Conservation (phyloP, 2,113 vertebrate species). For the Clarias macrocephalus region DNA sequence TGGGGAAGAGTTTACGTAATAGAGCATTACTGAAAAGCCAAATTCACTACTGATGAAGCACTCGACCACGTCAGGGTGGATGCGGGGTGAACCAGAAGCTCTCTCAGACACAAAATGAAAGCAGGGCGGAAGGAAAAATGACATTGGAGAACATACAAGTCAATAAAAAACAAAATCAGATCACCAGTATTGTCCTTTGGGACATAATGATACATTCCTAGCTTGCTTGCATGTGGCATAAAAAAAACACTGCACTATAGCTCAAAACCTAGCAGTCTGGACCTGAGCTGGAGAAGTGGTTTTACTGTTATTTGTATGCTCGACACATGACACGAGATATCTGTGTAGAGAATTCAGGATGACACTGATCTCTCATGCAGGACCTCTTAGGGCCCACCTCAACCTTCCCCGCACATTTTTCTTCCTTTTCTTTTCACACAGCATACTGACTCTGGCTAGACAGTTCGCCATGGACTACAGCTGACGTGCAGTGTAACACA, state of each 20-base stretch:
- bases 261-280: not conserved
- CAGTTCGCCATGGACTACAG: slow-evolving; percentile 9
- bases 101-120: not conserved
- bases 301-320: slow-evolving; percentile 65
- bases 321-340: slow-evolving; percentile 52
- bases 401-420: slow-evolving; percentile 55
- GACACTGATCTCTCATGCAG: not conserved
- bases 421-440: slow-evolving; percentile 11
- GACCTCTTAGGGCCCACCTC: slow-evolving; percentile 38
- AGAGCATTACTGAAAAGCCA: slow-evolving; percentile 1
- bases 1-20: slow-evolving; percentile 18
- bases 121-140: not conserved
- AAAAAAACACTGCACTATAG: not conserved
- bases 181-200: too few relatives aligned
- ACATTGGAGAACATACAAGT: not conserved
- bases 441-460: slow-evolving; percentile 42
- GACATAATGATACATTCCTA: not conserved
- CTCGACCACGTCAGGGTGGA: not conserved
- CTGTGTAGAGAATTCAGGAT: not conserved
- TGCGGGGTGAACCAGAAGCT: not conserved
- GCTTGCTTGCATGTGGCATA: not conserved
- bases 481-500: not conserved
- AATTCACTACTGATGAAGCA: slow-evolving; percentile 17
- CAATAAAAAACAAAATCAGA: not conserved
- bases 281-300: slow-evolving; percentile 21